Evolutionary conservation across 2,797 vertebrate species (phyloP).

Genomic region (Melanotaenia trifasciata): DNA sequence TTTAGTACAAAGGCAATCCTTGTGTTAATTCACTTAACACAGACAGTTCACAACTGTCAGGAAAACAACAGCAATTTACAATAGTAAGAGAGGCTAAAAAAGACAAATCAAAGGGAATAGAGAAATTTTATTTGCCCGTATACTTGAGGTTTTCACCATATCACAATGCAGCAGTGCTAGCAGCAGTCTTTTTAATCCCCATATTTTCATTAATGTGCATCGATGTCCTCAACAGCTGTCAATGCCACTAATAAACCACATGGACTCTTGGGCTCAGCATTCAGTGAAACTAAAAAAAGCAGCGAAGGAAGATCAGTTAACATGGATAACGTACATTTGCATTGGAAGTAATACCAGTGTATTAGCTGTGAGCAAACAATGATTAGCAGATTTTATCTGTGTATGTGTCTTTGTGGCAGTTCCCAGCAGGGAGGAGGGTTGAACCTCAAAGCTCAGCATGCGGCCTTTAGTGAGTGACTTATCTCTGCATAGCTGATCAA

Average conservation of each 20-base stretch:
- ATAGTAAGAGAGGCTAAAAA: conserved; percentile 13
- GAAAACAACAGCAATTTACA: conserved; percentile 29
- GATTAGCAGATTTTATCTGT: conserved; percentile 46
- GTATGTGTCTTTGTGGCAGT: conserved; percentile 30
- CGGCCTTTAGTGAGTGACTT: conserved; percentile 68
- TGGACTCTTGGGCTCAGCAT: conserved; percentile 34
- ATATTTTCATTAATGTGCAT: conserved; percentile 18
- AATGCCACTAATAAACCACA: conserved; percentile 43
- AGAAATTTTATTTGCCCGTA: conserved; percentile 14
- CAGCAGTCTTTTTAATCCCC: conserved; percentile 21
- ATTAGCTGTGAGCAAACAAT: conserved; percentile 40
- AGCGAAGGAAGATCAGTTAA: conserved; percentile 24
- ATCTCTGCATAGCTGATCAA: conserved; percentile 82
- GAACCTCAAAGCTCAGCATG: conserved; percentile 62
- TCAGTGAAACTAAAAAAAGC: conserved; percentile 46
- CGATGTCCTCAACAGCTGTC: conserved; percentile 40
- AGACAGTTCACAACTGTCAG: background rate
- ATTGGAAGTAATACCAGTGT: conserved; percentile 14
- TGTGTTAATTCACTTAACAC: conserved; percentile 22
- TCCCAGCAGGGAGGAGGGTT: conserved; percentile 54
- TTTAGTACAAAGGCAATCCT: conserved; percentile 39
- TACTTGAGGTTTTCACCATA: conserved; percentile 22
- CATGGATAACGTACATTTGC: conserved; percentile 51
- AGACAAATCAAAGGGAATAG: conserved; percentile 6
- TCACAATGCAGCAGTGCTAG: background rate